Base-by-base conservation (phyloP, 2,113 vertebrate species). In the Chrysemys picta region DNA sequence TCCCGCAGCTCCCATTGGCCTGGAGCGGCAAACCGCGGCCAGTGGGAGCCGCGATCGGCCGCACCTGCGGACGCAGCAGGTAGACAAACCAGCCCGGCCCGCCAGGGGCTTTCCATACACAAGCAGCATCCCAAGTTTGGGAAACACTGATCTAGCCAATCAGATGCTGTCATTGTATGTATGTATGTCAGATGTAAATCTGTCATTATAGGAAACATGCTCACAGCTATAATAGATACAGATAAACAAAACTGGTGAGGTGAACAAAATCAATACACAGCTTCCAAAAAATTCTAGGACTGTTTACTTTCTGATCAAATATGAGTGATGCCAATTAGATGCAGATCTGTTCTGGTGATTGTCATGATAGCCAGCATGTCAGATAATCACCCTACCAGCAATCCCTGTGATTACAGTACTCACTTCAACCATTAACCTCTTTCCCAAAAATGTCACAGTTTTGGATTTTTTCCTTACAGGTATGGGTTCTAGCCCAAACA, bases 221-320 rank as follows among this genome's bases (percentile, higher is more conserved):
- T 97, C 95, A 88, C 76, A 90, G 89, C 59, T 97, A 96, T 95
- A 98, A 96, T 96, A 98, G 95, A 88, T 97, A 97, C 93, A 98
- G 98, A 98, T 97, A 98, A 96, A 98, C 97, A 97, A 89, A 94
- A 95, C 92, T 97, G 96, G 97, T 97, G 96, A 91, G 92, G 95
- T 97, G 96, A 98, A 95, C 86, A 96, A 94, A 98, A 98, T 97
- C 97, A 97, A 97, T 97, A 97, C 94, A 78, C 91, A 24, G 91
- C 78, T 95, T 97, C 95, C 95, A 91, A 96, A 97, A 98, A 96
- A 97, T 91, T 92, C 91, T 95, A 94, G 83, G 91, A 95, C 69
- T 97, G 96, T 98, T 98, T 98, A 97, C 93, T 96, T 97, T 97
- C 88, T 96, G 89, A 97, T 97, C 90, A 94, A 93, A 96, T 92